phyloP scores from a whole-genome alignment of 2,797 vertebrate species.

The Ficedula albicollis region DNA sequence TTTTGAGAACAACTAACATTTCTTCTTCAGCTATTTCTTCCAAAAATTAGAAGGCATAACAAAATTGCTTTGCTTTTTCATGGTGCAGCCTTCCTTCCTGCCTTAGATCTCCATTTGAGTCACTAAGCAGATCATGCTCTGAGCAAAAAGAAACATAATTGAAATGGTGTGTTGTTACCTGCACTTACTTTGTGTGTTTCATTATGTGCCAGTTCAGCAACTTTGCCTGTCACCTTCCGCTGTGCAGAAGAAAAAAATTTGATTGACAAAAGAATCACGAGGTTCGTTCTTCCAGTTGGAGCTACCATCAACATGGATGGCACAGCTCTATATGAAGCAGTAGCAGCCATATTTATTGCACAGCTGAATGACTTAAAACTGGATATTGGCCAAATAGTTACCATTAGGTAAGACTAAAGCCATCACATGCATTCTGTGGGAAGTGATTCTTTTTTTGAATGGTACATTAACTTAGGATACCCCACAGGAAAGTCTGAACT shows the following conservation, averaged over 20 bases:
- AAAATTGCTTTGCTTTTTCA: background rate
- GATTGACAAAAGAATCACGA: constrained; percentile 94
- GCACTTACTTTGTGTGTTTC: background rate
- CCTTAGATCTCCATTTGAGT: background rate
- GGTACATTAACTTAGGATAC: no score
- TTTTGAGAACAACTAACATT: background rate
- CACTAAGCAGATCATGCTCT: background rate
- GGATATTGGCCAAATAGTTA: constrained; percentile 90
- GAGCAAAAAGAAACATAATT: background rate
- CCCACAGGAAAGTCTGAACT: background rate
- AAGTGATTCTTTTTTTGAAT: background rate
- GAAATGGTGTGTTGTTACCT: background rate
- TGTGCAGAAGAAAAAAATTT: constrained; percentile 94
- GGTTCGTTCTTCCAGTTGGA: constrained; percentile 94
- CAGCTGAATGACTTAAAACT: constrained; percentile 90
- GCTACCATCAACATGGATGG: constrained; percentile 99
- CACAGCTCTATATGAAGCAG: constrained; percentile 95
- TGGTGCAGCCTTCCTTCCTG: background rate
- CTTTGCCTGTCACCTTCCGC: constrained; percentile 94
- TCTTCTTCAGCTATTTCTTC: background rate
- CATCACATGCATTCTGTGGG: background rate
- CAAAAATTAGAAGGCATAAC: background rate
- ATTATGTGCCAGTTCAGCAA: constrained; percentile 86
- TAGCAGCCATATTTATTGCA: constrained; percentile 95
- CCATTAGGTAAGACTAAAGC: constrained; percentile 85